A percentile compares a stretch with the other conserved stretches of the same genome.
Conservation (phyloP, 2,888 invertebrate species). For the Caenorhabditis drosophilae region DNA sequence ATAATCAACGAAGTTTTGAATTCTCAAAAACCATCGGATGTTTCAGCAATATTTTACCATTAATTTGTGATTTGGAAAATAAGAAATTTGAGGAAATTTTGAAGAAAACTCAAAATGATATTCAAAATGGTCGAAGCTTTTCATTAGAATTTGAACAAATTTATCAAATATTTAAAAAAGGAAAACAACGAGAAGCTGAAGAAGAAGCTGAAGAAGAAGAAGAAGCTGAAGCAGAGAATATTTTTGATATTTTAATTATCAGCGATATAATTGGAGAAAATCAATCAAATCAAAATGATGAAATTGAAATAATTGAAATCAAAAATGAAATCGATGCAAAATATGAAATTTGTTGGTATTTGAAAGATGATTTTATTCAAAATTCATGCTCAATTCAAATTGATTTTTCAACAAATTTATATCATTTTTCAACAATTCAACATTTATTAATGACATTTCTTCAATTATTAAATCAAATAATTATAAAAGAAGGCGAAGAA, state of each 20-base stretch:
- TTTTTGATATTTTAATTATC: conserved; percentile 21
- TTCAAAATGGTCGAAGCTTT: not conserved
- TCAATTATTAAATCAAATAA: too few relatives aligned
- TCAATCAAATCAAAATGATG: not conserved
- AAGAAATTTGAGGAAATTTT: not conserved
- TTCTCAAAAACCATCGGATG: conserved; percentile 30
- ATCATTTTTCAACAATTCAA: not conserved
- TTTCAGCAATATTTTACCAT: conserved; percentile 29
- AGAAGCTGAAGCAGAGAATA: too few relatives aligned
- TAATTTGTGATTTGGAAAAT: not conserved
- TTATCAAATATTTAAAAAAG: not conserved
- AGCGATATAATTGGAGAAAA: conserved; percentile 17
- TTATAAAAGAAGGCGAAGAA: too few relatives aligned
- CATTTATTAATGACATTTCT: too few relatives aligned
- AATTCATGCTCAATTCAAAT: not conserved
- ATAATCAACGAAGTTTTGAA: conserved; percentile 14
- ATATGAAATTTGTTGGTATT: conserved; percentile 26
- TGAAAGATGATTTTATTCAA: conserved; percentile 3
- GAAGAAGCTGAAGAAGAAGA: too few relatives aligned
- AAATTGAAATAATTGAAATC: not conserved
- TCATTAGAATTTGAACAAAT: too few relatives aligned
- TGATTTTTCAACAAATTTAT: not conserved
- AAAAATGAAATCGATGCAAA: conserved; percentile 4
- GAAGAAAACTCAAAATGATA: not conserved
- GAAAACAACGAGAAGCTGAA: too few relatives aligned